Evolutionary conservation across 2,113 vertebrate species (phyloP), one percentile per base, ranked within the genome.

Genomic region (Dasyprocta punctata): DNA sequence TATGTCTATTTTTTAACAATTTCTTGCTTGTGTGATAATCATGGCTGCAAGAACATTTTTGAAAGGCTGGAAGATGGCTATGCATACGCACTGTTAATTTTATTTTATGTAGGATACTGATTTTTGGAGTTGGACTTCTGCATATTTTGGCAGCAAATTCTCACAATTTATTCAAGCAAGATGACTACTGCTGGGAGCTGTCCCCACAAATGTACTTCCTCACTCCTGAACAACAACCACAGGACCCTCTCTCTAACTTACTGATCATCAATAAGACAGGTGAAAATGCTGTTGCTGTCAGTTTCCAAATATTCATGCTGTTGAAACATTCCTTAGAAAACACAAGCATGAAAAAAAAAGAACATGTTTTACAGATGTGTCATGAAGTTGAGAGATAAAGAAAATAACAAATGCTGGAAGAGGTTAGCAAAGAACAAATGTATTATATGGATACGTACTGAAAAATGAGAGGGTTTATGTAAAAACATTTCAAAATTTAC

Each of bases 211-310:
- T 47, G 52, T 84, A 92, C 52, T 92, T 92, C 52, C 80, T 83
- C 3, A 20, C 52, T 11, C 80, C 90, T 13, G 63, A 30, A 52
- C 80, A 92, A 47, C 28, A 13, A 2, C 78, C 90, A 7, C 38
- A 17, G 10, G 20, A 19, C 28, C 90, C 80, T 44, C 63, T 83
- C 80, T 83, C 80, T 36, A 71, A 58, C 52, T 69, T 92, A 47
- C 17, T 92, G 80, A 71, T 92, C 65, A 71, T 92, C 80, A 92
- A 84, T 24, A 71, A 92, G 54, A 84, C 90, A 71, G 80, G 80
- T 92, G 33, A 92, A 69, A 58, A 17, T 16, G 33, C 33, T 47
- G 19, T 36, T 36, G 17, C n/a, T 56, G 30, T 41, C 47, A 33
- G 61, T 58, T 56, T 36, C 20, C 28, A 52, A 36, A 56, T 58